Percentiles rank a stretch among this genome's conserved stretches.
phyloP scores from a whole-genome alignment of 1,140 invertebrate species.

The Drosophila rufa region DNA sequence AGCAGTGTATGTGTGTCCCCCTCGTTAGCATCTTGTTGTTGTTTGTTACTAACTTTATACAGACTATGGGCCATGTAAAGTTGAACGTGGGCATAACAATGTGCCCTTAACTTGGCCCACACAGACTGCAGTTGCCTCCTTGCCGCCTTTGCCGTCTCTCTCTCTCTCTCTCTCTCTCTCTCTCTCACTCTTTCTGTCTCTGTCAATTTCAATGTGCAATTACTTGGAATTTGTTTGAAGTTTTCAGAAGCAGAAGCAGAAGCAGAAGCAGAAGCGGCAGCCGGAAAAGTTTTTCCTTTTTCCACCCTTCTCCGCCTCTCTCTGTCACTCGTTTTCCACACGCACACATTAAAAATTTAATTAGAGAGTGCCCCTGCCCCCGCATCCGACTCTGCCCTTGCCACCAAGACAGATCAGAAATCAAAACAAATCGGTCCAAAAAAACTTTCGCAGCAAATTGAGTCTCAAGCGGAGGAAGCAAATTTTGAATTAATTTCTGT shows the following conservation, averaged over 20 bases:
- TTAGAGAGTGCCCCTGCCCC: conserved; percentile 59
- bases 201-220: conserved; percentile 75
- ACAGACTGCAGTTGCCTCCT: conserved; percentile 30
- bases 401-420: conserved; percentile 47
- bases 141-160: not conserved
- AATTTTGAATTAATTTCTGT: conserved; percentile 36
- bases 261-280: conserved; percentile 10
- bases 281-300: conserved; percentile 54
- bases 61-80: conserved; percentile 51
- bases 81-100: conserved; percentile 64
- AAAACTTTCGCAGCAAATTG: conserved; percentile 44
- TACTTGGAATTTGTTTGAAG: conserved; percentile 81
- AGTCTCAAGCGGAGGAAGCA: conserved; percentile 27
- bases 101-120: conserved; percentile 53
- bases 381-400: too few relatives aligned
- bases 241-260: conserved; percentile 43
- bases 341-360: conserved; percentile 74
- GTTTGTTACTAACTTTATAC: conserved; percentile 48
- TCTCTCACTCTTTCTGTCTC: not conserved
- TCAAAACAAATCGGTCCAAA: conserved; percentile 43
- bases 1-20: conserved; percentile 9
- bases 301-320: not conserved
- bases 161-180: not conserved
- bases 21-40: conserved; percentile 58
- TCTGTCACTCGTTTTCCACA: conserved; percentile 2